phyloP scores from a whole-genome alignment of 2,113 vertebrate genomes.

The Nycticebus coucang region DNA sequence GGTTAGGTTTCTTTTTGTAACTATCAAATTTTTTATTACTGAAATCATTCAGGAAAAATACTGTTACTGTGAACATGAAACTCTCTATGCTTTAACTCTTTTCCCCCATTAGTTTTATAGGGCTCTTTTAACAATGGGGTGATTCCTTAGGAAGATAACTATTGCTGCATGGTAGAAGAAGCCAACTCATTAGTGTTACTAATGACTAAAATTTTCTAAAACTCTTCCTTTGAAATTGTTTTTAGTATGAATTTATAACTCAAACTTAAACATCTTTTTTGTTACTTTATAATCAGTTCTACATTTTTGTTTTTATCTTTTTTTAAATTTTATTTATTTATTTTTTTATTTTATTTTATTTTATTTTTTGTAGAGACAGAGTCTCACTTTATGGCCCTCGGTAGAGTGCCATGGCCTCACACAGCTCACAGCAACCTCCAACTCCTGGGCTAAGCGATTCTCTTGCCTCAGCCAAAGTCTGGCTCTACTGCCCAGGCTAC shows the following conservation, averaged over 20 bases:
- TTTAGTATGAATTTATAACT: conserved; percentile 28
- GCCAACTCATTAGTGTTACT: not conserved
- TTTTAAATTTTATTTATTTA: too few species aligned
- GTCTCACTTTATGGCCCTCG: too few species aligned
- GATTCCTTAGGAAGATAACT: not conserved
- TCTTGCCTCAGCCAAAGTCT: too few species aligned
- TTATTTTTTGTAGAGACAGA: too few species aligned
- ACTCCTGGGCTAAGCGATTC: too few species aligned
- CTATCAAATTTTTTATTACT: conserved; percentile 21
- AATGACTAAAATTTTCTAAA: not conserved
- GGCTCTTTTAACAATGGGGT: not conserved
- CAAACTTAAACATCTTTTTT: not conserved
- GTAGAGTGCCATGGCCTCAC: too few species aligned
- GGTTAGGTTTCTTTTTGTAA: conserved; percentile 33
- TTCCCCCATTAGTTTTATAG: not conserved
- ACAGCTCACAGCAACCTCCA: too few species aligned
- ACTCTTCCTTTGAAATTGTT: conserved; percentile 16
- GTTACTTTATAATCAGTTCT: not conserved
- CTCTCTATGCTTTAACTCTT: not conserved
- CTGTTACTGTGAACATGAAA: conserved; percentile 26
- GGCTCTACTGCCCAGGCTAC: too few species aligned
- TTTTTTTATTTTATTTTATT: too few species aligned
- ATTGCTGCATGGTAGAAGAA: not conserved
- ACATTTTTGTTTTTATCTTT: not conserved
- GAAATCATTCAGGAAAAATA: conserved; percentile 47